Base-by-base conservation (phyloP, 2,797 vertebrate species). In the Bradypus variegatus region DNA sequence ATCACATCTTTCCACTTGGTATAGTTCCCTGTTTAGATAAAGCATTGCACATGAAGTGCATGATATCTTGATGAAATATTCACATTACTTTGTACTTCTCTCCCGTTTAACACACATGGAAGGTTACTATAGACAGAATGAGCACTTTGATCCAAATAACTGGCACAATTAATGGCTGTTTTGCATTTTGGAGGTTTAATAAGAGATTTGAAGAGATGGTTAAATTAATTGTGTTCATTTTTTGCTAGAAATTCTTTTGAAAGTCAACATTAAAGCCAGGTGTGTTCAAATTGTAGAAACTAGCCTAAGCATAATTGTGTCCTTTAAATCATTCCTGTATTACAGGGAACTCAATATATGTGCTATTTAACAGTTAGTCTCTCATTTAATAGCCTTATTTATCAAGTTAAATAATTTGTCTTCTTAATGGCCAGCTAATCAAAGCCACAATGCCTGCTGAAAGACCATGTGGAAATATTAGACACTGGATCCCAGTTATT, bases 401-500 rank as follows among this genome's bases (percentile, higher is more conserved):
- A 65, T 53, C 65, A 60, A 92, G 58, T n/a, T 88, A 25, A 86
- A 76, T 62, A 53, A 73, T 91, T 85, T 77, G 86, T 88, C 91
- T 94, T 94, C 53, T 38, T 64, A 92, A 64, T 77, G 86, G 67
- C 72, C 67, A 86, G 29, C 70, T 58, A 58, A 21, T 58, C 69
- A 72, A 85, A 55, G 69, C 36, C 50, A 72, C 58, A 86, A 36
- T 4, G 31, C 58, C 89, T 90, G 48, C 62, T 48, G 45, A 91
- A 92, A 79, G 29, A 92, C 41, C 86, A 84, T 11, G 15, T 80
- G 70, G 58, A 67, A 41, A 27, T 78, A 89, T 85, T 79, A 72
- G 84, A 89, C 73, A 78, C 36, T 76, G 72, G 62, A 70, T 93
- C 73, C 87, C 64, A 89, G 64, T 64, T 82, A 73, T 45, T 48